Evolutionary conservation across 2,888 invertebrate genomes (phyloP).

Genomic region (Graphium colonna): DNA sequence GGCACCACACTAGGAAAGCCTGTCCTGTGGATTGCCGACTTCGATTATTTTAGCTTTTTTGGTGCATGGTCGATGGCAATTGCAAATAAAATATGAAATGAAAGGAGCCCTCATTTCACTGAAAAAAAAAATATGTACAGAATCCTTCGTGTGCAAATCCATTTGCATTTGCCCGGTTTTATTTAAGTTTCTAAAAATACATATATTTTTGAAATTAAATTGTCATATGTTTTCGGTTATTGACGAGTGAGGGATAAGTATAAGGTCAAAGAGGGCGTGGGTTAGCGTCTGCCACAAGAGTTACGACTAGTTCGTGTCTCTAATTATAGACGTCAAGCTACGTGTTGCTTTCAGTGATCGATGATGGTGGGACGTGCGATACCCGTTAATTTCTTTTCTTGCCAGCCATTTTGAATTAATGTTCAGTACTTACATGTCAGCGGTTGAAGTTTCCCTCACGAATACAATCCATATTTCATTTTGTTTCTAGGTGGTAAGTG

Average conservation of each 20-base stretch:
- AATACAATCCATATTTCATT: background rate
- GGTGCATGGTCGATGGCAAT: too few species aligned
- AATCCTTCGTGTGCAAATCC: background rate
- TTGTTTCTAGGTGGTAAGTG: too few species aligned
- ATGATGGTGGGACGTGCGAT: conserved; percentile 30
- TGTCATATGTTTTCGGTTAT: conserved; percentile 13
- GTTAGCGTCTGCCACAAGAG: conserved; percentile 45
- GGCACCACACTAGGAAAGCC: too few species aligned
- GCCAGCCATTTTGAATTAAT: conserved; percentile 9
- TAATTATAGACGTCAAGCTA: conserved; percentile 53
- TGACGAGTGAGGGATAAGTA: conserved; percentile 31
- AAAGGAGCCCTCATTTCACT: too few species aligned
- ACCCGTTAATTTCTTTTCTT: conserved; percentile 7
- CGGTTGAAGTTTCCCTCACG: background rate
- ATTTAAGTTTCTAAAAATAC: background rate
- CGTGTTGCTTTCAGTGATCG: conserved; percentile 34
- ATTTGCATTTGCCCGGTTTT: background rate
- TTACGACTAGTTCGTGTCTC: conserved; percentile 45
- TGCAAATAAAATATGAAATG: too few species aligned
- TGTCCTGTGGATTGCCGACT: too few species aligned
- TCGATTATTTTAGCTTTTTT: too few species aligned
- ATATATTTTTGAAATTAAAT: background rate
- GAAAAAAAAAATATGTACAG: too few species aligned
- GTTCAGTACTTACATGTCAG: conserved; percentile 25
- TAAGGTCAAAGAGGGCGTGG: conserved; percentile 45